These are phyloP conservation scores for Tenebrosternarchus preto DNA, from an alignment of 2,113 vertebrate species.

Conservation along the genomic window DNA sequence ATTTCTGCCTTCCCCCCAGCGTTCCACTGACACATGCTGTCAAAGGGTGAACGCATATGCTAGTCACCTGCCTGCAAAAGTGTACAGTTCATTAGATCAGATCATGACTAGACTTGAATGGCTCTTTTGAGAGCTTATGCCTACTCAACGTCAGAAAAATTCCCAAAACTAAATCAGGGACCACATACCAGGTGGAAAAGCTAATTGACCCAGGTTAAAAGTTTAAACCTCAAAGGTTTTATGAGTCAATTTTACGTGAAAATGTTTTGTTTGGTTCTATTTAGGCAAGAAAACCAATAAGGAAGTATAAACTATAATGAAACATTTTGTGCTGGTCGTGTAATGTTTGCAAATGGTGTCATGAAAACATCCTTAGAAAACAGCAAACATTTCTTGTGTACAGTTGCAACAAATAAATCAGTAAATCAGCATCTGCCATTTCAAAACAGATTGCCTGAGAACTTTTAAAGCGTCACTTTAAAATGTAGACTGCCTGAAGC, in stretches of 20 bases:
- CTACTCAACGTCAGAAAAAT: neutral
- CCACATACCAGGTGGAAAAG: neutral
- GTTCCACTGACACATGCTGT: neutral
- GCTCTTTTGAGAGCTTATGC: neutral
- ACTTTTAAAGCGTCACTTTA: neutral
- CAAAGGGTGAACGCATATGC: neutral
- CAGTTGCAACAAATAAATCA: too few species aligned
- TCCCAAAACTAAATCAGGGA: neutral
- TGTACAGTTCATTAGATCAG: neutral
- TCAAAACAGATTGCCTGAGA: neutral
- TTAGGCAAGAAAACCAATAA: too few species aligned
- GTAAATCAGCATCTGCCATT: too few species aligned
- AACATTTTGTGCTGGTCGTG: too few species aligned
- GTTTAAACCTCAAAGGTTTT: too few species aligned
- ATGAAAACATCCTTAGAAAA: too few species aligned
- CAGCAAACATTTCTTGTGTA: too few species aligned
- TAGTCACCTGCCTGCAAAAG: neutral
- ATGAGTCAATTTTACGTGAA: too few species aligned
- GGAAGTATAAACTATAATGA: too few species aligned
- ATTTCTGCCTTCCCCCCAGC: neutral
- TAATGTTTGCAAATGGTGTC: too few species aligned
- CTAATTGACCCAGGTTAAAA: neutral
- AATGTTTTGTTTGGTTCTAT: too few species aligned
- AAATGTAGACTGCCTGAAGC: neutral
- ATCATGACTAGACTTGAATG: conserved; percentile 8